Conservation (phyloP, 35 echinoderm and acorn worm genomes). For the Apostichopus japonicus region DNA sequence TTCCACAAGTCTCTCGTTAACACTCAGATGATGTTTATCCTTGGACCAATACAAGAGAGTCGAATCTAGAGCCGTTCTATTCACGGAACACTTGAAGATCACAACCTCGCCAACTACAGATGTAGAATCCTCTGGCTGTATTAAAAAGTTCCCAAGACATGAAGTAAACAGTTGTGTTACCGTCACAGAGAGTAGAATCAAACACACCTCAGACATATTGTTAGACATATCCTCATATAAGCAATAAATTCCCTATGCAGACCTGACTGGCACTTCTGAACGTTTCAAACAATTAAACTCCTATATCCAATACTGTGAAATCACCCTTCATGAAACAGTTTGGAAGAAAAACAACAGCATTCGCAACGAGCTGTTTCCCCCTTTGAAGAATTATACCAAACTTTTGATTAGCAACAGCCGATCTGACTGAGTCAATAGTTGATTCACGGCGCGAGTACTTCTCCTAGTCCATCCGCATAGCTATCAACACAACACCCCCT, state of each 20-base stretch:
- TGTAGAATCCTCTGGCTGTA: constrained; percentile 34
- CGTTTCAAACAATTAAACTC: not conserved
- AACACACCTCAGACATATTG: not conserved
- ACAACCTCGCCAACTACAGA: constrained; percentile 31
- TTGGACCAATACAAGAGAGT: constrained; percentile 71
- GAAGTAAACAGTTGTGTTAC: not conserved
- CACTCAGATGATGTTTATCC: constrained; percentile 68
- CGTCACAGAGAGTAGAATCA: not conserved
- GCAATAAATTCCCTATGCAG: not conserved
- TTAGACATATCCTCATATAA: not conserved
- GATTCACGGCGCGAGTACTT: not conserved
- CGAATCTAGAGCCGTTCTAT: constrained; percentile 1
- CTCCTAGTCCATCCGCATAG: not conserved
- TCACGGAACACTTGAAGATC: constrained; percentile 9
- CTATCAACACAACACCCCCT: constrained; percentile 43
- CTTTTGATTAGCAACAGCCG: constrained; percentile 12
- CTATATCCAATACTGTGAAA: too few relatives aligned
- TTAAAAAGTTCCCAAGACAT: constrained; percentile 24
- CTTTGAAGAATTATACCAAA: not conserved
- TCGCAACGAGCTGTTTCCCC: not conserved
- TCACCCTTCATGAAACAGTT: too few relatives aligned
- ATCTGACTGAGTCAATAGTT: not conserved
- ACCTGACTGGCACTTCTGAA: not conserved
- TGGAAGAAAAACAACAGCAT: not conserved
- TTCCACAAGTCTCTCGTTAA: constrained; percentile 46